Evolutionary conservation across 30 jellyfish, hydroid and myxozoan genomes (phyloP), one percentile per base, ranked within the genome.

Genomic region (Nemopilema nomurai): DNA sequence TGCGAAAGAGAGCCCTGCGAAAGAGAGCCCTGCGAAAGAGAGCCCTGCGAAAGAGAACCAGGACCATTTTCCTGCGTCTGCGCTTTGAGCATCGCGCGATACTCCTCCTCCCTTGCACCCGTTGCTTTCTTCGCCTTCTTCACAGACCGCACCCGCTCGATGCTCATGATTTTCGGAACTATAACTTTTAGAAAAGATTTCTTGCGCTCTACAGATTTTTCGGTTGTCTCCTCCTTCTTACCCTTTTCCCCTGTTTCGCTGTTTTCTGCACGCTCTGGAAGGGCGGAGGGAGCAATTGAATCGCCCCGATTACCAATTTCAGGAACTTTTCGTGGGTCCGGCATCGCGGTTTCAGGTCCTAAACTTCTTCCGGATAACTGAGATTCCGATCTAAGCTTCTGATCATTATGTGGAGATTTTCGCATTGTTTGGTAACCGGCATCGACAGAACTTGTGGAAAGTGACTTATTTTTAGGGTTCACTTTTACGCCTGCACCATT

Each of bases 161-260:
- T 78, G 30, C 41, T 78, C 74, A 78, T 25, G 23, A 78, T 78
- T 32, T 78, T 78, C 20, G 87, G 87, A 1, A 78, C 75, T 1
- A 78, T 62, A 23, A 78, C 78, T 78, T 33, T 28, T 17, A 78
- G 62, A 62, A 78, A 22, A 21, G 87, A 78, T 28, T 65, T 28
- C 23, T 62, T 78, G 9, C 62, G 0, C 51, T 62, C 87, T 9
- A 64, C 52, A 51, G 51, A 52, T 53, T 32, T 76, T 57, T 13
- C 57, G 13, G 6, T 41, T 41, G 13, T 41, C 57, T 41, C 57
- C 57, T 41, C 13, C 57, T 13, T 41, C 6, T 41, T 41, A 41
- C 57, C 6, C 13, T 41, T n/a, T n/a, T n/a, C n/a, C n/a, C n/a
- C n/a, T n/a, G n/a, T n/a, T n/a, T n/a, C n/a, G n/a, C n/a, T n/a